Evolutionary conservation across 2,113 vertebrate species (phyloP), one percentile per base, ranked within the genome.

Genomic region (Takifugu flavidus): DNA sequence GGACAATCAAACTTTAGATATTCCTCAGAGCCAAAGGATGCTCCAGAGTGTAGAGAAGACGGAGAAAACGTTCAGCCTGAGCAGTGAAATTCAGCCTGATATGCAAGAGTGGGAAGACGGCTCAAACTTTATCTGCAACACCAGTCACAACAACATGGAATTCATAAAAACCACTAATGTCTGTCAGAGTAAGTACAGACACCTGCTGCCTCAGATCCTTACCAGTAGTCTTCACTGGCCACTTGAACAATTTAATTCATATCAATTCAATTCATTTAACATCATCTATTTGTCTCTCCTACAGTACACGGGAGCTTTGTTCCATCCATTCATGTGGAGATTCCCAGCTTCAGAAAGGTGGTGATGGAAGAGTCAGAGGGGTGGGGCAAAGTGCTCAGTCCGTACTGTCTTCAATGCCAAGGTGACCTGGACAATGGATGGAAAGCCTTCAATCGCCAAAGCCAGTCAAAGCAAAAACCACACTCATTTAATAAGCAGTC

Each of bases 181-280:
- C 20, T 90, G 90, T 78, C 12, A 67, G 43, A 50, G 90, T 92
- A 68, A 84, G 89, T 77, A 34, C 12, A 34, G 2, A 34, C 31
- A 27, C 8, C 25, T 7, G 13, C 49, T 13, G n/a, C 2, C 20
- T 25, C 5, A 25, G 26, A 34, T 34, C 31, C 31, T 34, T 7
- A 34, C 31, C 31, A 34, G 31, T 4, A 34, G 8, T 7, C 5
- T 34, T 34, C 5, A 7, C 8, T 7, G 6, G 1, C 5, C 31
- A 34, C 31, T 7, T 34, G 31, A 34, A 7, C 8, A 34, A 7
- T 34, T 34, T 5, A 34, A 3, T 34, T 7, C 8, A 34, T 7
- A 0, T 34, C 5, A 34, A 34, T 34, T 5, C 1, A 5, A 34
- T 6, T 34, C 1, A 34, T 5, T 34, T 34, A 1, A 13, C 27